Percentiles rank a stretch among this genome's conserved stretches.
Conservation (phyloP, 2,113 vertebrate genomes). For the Micronycteris hirsuta region DNA sequence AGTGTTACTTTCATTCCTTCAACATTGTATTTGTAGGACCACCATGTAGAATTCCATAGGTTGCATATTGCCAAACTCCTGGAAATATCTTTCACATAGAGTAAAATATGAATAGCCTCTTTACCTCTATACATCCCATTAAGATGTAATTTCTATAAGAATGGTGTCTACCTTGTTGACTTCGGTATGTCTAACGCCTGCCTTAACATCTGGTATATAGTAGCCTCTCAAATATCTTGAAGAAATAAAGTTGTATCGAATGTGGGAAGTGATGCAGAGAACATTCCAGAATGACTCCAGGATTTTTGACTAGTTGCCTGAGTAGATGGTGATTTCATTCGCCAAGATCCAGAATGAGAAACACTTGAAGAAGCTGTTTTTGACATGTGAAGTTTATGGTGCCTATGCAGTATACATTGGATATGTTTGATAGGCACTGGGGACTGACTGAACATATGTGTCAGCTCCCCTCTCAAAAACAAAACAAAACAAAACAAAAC, state of each 20-base stretch:
- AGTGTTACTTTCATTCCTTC: background rate
- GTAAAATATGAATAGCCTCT: background rate
- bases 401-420: background rate
- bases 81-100: background rate
- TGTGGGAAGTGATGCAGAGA: background rate
- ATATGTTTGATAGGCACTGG: background rate
- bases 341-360: background rate
- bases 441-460: no score
- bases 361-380: background rate
- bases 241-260: background rate
- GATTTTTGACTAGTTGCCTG: background rate
- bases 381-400: background rate
- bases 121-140: background rate
- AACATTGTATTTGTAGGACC: background rate
- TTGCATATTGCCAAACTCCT: background rate
- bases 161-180: background rate
- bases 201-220: background rate
- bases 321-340: background rate
- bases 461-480: background rate
- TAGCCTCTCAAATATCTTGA: background rate
- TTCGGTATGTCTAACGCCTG: background rate
- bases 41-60: background rate
- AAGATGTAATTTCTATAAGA: background rate
- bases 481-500: no score
- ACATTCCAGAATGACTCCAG: background rate